These are phyloP conservation scores for Macrotis lagotis DNA, from an alignment of 2,113 vertebrate species.

Conservation along the genomic window DNA sequence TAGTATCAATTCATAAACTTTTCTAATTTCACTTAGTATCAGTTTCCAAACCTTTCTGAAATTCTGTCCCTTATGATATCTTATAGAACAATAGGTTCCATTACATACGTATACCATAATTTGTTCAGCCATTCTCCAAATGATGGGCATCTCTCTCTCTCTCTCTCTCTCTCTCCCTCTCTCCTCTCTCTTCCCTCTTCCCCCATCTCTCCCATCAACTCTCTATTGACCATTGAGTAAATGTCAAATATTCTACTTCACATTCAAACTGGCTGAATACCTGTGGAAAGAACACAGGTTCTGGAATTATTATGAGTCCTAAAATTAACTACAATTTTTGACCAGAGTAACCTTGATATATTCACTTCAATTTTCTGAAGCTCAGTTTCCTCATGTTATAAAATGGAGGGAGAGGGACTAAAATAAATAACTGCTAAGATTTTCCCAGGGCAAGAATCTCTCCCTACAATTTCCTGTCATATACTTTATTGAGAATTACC, in stretches of 20 bases:
- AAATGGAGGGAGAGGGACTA: not conserved
- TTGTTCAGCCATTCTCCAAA: no score
- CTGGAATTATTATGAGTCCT: not conserved
- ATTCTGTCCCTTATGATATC: no score
- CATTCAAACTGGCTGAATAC: not conserved
- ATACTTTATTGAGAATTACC: not conserved
- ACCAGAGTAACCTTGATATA: not conserved
- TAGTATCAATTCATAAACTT: no score
- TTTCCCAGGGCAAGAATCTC: not conserved
- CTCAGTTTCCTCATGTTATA: not conserved
- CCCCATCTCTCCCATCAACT: not conserved
- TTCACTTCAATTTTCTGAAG: not conserved
- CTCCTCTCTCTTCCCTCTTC: not conserved
- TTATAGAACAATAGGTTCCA: no score
- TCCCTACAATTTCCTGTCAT: not conserved
- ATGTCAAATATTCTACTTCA: not conserved
- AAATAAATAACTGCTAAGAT: not conserved
- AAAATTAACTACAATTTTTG: not conserved
- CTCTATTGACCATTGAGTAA: not conserved
- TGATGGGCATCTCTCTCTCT: not conserved
- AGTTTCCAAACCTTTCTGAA: no score
- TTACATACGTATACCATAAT: no score
- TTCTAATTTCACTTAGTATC: no score
- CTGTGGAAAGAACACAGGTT: not conserved
- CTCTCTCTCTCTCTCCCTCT: not conserved